Conservation (phyloP, 2,113 vertebrate species). For the Columbina picui region DNA sequence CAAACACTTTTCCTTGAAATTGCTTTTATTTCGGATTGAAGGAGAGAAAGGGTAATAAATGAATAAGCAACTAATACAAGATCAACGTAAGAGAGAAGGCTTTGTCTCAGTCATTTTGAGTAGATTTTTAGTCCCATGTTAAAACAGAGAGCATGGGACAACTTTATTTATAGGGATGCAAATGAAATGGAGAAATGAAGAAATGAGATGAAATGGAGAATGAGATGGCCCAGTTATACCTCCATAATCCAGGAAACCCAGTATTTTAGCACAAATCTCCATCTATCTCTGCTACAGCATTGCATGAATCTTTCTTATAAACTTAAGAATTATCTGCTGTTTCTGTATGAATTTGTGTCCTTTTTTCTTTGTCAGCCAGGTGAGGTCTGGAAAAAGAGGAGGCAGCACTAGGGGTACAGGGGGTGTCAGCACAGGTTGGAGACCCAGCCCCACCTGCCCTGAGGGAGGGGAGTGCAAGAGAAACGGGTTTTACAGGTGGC, state of each 20-base stretch:
- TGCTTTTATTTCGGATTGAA: neutral
- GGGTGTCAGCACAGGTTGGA: neutral
- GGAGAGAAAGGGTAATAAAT: neutral
- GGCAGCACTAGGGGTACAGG: neutral
- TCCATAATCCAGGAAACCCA: neutral
- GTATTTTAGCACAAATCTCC: neutral
- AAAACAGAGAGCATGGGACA: neutral
- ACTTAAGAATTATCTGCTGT: neutral
- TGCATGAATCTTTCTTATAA: neutral
- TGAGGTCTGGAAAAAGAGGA: neutral
- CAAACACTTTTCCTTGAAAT: neutral
- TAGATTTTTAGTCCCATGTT: neutral
- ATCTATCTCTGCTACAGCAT: neutral
- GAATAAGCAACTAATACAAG: neutral
- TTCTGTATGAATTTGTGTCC: neutral
- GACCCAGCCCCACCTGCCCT: neutral
- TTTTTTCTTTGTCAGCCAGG: too few species aligned
- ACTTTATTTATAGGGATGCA: neutral
- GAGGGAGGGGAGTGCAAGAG: neutral
- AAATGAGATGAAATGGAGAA: neutral
- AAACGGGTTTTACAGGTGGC: neutral
- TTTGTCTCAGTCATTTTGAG: neutral
- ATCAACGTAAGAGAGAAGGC: neutral
- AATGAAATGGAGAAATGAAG: neutral
- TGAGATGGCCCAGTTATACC: neutral